Conservation (phyloP, 2,888 invertebrate species). For the Diaprepes abbreviatus region DNA sequence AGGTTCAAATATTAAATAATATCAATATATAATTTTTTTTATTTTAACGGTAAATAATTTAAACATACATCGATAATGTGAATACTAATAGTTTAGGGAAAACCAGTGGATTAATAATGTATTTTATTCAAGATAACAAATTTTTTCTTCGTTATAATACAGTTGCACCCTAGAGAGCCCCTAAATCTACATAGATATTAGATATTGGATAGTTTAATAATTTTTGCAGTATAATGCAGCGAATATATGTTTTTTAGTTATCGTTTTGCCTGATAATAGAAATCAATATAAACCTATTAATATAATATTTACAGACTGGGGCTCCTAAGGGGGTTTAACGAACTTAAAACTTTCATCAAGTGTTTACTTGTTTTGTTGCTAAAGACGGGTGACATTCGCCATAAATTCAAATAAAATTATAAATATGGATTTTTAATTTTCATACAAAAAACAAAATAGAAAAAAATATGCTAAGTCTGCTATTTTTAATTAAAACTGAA, state of each 20-base stretch:
- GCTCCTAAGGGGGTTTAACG: background rate
- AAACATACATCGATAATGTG: background rate
- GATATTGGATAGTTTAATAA: conserved; percentile 1
- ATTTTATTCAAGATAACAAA: background rate
- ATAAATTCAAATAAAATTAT: no score
- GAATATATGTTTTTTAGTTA: conserved; percentile 18
- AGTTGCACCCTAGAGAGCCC: background rate
- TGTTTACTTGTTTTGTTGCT: conserved; percentile 2
- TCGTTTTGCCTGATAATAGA: conserved; percentile 12
- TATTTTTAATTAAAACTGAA: no score
- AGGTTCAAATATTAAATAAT: no score
- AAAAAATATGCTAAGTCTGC: no score
- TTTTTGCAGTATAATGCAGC: conserved; percentile 9
- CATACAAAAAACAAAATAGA: no score
- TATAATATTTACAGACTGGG: background rate
- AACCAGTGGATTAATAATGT: background rate
- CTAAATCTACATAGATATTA: background rate
- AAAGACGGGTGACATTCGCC: background rate
- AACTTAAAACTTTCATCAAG: background rate
- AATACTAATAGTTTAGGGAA: background rate
- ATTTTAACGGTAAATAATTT: background rate
- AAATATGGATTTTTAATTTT: no score
- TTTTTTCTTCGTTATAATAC: background rate
- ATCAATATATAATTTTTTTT: no score
- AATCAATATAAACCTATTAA: conserved; percentile 18